phyloP scores from a whole-genome alignment of 92 coral and sea anemone genomes.

The Phymanthus crucifer region DNA sequence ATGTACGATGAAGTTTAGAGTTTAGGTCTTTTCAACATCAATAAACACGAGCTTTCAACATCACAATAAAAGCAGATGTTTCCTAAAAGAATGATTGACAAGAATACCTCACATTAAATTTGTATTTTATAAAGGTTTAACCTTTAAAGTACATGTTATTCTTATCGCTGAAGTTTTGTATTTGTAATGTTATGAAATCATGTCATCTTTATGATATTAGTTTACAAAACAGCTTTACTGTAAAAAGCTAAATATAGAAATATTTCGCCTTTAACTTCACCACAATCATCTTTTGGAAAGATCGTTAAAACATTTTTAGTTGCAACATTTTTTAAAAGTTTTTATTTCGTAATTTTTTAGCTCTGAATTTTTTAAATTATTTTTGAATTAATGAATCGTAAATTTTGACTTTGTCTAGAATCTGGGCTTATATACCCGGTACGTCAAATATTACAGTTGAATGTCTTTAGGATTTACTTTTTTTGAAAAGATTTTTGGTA shows the following conservation, averaged over 20 bases:
- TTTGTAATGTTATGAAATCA: neutral
- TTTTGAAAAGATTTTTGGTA: neutral
- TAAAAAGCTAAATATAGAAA: neutral
- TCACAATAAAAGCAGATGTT: neutral
- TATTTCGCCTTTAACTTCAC: neutral
- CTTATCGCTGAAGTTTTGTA: neutral
- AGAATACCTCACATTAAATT: neutral
- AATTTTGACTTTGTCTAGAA: too few species aligned
- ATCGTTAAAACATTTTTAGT: too few species aligned
- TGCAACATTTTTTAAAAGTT: too few species aligned
- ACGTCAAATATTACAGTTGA: too few species aligned
- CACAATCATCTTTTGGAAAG: neutral
- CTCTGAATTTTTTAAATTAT: too few species aligned
- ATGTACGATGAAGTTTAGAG: neutral
- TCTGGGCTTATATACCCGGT: too few species aligned
- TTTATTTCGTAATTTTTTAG: too few species aligned
- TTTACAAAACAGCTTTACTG: neutral
- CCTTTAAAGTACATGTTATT: neutral
- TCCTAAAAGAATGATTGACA: too few species aligned
- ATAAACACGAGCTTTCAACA: neutral
- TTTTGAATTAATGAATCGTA: too few species aligned
- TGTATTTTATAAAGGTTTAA: neutral
- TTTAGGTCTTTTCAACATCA: neutral
- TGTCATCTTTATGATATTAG: neutral
- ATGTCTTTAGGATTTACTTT: too few species aligned